Evolutionary conservation across 64 coral and sea anemone genomes (phyloP), one percentile per base, ranked within the genome.

Genomic region (Actinia tenebrosa): DNA sequence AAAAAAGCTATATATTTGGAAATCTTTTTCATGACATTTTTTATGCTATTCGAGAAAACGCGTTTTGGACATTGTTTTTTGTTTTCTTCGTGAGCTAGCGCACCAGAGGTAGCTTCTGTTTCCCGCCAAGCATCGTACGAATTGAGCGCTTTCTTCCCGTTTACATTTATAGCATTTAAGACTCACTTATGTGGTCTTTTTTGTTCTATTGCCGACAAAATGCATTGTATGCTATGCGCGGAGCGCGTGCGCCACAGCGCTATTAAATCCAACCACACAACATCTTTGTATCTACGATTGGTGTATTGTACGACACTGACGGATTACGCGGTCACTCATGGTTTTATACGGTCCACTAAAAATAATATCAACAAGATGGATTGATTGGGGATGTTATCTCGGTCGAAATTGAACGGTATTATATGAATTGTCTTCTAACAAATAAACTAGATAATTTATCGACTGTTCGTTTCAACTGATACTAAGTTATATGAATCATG

Each of bases 181-280:
- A 53, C 23, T 2, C 45, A 81, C 79, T 81, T 81, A 81, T 81
- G 79, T 50, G 79, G 79, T 81, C 46, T 7, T 81, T 81, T 81
- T 50, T 37, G 30, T 37, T 45, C 50, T 45, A 81, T 81, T 81
- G 50, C 79, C 79, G 79, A 45, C 69, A 42, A 9, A 14, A 42
- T 75, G 69, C 69, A 75, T 2, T 75, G 0, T 3, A 43, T 7
- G 69, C 69, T 75, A 30, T 75, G 26, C 25, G 66, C 11, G 20
- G 60, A 30, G 69, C 10, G 56, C 56, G n/a, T 42, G 13, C 42
- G 26, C 0, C 69, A 26, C 69, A 75, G 25, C 63, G 26, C 69
- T 75, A 75, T 9, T 42, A 6, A 43, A 37, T 7, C 10, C 26
- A 14, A 75, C 69, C 69, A 75, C 69, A 75, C 10, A 30, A 75